Evolutionary conservation across 1,140 invertebrate genomes (phyloP), one percentile per base, ranked within the genome.

Genomic region (Ditylenchus dipsaci): DNA sequence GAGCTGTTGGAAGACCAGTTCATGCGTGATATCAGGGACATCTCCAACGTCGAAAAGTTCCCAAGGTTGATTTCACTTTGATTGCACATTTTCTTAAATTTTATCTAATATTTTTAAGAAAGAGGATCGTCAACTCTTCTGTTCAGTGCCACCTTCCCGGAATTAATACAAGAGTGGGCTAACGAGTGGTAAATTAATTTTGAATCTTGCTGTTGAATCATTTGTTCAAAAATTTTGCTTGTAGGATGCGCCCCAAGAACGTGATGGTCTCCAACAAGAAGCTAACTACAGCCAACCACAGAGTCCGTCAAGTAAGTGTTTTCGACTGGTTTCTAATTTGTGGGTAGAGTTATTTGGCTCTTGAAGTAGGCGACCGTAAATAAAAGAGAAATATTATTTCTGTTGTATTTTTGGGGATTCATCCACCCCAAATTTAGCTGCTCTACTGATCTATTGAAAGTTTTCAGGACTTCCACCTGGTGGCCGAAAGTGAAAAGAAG

Each of bases 1-100:
- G 86, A 92, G n/a, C 95, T 97, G 92, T 83, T 97, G 26, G 93
- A 96, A 76, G 90, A 74, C 26, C 65, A 68, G 27, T 82, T 81
- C 84, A 60, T 59, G 29, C 61, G 61, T 21, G 81, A 82, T 38
- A 58, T 82, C 29, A 21, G 69, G 9, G 56, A 61, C n/a, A 76
- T 83, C 11, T 47, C 66, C 21, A 29, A 47, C 19, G 49, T 63
- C 19, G 19, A 30, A 1, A 53, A 45, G 0, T 80, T 78, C 57
- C 75, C 81, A 1, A 42, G 27, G 38, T 75, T 79, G 43, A 38
- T 42, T 42, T 72, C 1, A n/a, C 21, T 15, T 17, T 72, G 15
- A 13, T 49, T 75, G 56, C 43, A 1, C 33, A 72, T 57, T 61
- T 8, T 13, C 38, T 42, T 0, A 8, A n/a, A 11, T 19, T 26